Conservation (phyloP, 2,888 invertebrate species). For the Tenthredo notha region DNA sequence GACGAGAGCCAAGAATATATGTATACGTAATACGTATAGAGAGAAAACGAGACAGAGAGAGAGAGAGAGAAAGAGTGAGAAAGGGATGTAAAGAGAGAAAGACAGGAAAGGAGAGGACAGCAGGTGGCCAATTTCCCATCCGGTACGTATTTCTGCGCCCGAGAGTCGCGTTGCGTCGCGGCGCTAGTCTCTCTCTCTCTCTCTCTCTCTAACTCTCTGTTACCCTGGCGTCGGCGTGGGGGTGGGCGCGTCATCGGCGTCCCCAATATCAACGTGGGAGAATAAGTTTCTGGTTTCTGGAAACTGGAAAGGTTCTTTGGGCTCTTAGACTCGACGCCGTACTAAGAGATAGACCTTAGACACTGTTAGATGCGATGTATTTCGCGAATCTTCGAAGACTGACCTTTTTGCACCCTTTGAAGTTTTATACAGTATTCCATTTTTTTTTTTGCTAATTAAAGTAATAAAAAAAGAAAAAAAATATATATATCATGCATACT, state of each 20-base stretch:
- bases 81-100: not conserved
- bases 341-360: not conserved
- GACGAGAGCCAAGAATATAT: constrained; percentile 28
- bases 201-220: not conserved
- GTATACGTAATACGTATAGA: not conserved
- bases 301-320: not conserved
- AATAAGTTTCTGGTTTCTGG: not conserved
- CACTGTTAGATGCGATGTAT: not conserved
- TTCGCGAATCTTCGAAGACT: not conserved
- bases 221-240: not conserved
- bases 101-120: constrained; percentile 12
- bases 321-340: not conserved
- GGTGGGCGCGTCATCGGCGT: constrained; percentile 36
- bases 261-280: constrained; percentile 40
- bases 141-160: constrained; percentile 50
- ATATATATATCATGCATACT: too few relatives aligned
- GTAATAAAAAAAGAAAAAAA: too few relatives aligned
- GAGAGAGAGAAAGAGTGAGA: not conserved
- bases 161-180: constrained; percentile 31
- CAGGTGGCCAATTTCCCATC: constrained; percentile 54
- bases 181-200: constrained; percentile 19
- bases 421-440: not conserved
- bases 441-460: not conserved
- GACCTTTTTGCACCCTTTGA: not conserved
- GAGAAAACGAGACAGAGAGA: not conserved